Evolutionary conservation across 2,888 invertebrate genomes (phyloP).

Genomic region (Lycophotia porphyrea): DNA sequence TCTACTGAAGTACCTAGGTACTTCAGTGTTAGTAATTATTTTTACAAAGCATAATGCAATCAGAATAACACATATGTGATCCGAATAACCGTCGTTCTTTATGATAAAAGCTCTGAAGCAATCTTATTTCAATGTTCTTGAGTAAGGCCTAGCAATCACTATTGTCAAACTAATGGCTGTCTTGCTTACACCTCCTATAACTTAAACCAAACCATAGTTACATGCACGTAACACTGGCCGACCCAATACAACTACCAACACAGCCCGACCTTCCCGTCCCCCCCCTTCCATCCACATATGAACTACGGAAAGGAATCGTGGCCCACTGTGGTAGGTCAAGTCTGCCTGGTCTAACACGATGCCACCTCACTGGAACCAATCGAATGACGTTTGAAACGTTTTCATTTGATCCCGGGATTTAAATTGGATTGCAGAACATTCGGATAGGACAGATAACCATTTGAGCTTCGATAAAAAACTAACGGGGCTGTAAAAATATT

Average conservation of each 20-base stretch:
- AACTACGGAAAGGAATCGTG: constrained; percentile 56
- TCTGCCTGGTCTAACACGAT: constrained; percentile 63
- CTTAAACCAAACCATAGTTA: constrained; percentile 64
- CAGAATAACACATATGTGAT: neutral
- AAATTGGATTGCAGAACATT: constrained; percentile 67
- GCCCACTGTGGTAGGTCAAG: constrained; percentile 64
- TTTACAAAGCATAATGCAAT: neutral
- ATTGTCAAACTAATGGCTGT: neutral
- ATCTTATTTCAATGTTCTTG: neutral
- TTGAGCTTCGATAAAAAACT: constrained; percentile 50
- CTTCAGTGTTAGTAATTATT: neutral
- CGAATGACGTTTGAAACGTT: constrained; percentile 71
- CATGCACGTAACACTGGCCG: constrained; percentile 71
- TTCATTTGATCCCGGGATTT: constrained; percentile 73
- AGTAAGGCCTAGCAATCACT: neutral
- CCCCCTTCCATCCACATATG: constrained; percentile 61
- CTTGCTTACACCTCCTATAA: constrained; percentile 37
- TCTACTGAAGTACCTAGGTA: neutral
- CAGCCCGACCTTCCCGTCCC: constrained; percentile 65
- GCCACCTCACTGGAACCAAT: constrained; percentile 66
- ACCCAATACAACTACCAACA: constrained; percentile 70
- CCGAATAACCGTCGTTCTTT: neutral
- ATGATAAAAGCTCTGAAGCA: neutral
- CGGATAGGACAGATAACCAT: constrained; percentile 55
- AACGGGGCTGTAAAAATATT: constrained; percentile 17